Evolutionary conservation across 2,888 invertebrate species (phyloP), one percentile per base, ranked within the genome.

Genomic region (Coleophora flavipennella): DNA sequence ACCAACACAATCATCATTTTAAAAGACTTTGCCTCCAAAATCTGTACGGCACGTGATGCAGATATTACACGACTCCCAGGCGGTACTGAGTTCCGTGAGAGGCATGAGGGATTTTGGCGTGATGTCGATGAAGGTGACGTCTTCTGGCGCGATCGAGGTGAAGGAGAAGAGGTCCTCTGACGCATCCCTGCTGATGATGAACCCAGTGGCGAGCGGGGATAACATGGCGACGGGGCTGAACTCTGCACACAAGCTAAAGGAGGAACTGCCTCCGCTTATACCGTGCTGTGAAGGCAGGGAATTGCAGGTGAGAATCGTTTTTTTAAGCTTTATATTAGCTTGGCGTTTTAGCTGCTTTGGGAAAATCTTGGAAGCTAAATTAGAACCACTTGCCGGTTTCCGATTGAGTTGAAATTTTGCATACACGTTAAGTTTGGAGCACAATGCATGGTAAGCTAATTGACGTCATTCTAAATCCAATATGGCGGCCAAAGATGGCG

Each of bases 261-360:
- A 80, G 29, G 83, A 81, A 31, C 45, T 70, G 38, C 79, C 80
- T 0, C 51, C 69, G 2, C 67, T 84, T 8, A 70, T 83, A 31
- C 83, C 83, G 4, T 83, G 81, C 51, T 83, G 81, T 41, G 83
- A 84, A 45, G 84, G 83, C 2, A 73, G 59, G 45, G 81, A 81
- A 47, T 54, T 84, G 44, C 72, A 71, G 72, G 83, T 74, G 46
- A 38, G 29, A 8, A n/a, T n/a, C n/a, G n/a, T n/a, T n/a, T n/a
- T n/a, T n/a, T n/a, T n/a, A n/a, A n/a, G n/a, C n/a, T n/a, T n/a
- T n/a, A n/a, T n/a, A n/a, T n/a, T n/a, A n/a, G n/a, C n/a, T n/a
- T n/a, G n/a, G n/a, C n/a, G n/a, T n/a, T n/a, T n/a, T n/a, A n/a
- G n/a, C n/a, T n/a, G n/a, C n/a, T n/a, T n/a, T n/a, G n/a, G n/a